Evolutionary conservation across 2,888 invertebrate genomes (phyloP).

Genomic region (Dryobotodes eremita): DNA sequence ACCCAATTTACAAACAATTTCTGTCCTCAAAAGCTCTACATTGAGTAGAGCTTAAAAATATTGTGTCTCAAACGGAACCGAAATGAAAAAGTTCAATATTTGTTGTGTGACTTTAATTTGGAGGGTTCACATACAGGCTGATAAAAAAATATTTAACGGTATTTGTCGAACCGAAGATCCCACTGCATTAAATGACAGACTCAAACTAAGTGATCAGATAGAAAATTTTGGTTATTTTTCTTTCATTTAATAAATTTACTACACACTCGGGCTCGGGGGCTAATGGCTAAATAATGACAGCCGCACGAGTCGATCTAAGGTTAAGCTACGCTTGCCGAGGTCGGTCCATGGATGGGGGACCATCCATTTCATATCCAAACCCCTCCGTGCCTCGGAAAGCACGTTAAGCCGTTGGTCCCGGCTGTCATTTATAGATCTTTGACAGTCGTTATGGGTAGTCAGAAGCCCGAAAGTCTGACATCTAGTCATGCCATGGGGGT

Average conservation of each 20-base stretch:
- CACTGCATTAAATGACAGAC: neutral
- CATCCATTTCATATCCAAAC: neutral
- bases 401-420: too few relatives aligned
- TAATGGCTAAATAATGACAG: too few relatives aligned
- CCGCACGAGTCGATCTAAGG: too few relatives aligned
- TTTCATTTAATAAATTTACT: neutral
- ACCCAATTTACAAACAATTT: neutral
- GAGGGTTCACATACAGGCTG: constrained; percentile 58
- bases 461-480: too few relatives aligned
- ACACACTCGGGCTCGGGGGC: too few relatives aligned
- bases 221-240: neutral
- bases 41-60: constrained; percentile 14
- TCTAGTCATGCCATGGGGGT: too few relatives aligned
- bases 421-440: too few relatives aligned
- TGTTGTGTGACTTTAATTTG: constrained; percentile 53
- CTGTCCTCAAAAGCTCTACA: neutral
- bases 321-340: neutral
- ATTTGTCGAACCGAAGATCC: neutral
- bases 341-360: too few relatives aligned
- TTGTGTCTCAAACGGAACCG: constrained; percentile 12
- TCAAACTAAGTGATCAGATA: neutral
- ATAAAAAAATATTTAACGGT: constrained; percentile 9
- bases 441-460: too few relatives aligned
- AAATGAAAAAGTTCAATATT: constrained; percentile 61
- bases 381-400: neutral